These are phyloP conservation scores for Argyra leucocephala DNA, from an alignment of 2,888 invertebrate species.

Conservation along the genomic window DNA sequence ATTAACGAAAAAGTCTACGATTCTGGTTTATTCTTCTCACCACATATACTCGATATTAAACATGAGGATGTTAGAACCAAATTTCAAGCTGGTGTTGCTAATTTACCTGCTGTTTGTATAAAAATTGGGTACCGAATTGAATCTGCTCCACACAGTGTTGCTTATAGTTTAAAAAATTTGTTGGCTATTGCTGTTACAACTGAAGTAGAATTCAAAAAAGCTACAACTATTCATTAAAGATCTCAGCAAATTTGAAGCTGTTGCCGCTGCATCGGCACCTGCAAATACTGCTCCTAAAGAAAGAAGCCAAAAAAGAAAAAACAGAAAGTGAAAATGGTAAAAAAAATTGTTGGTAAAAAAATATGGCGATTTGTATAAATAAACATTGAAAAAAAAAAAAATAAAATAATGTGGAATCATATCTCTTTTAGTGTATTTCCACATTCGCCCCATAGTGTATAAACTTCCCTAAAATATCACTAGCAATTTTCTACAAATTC, in stretches of 20 bases:
- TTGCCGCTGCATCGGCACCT: conserved; percentile 51
- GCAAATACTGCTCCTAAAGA: conserved; percentile 53
- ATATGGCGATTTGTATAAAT: conserved; percentile 28
- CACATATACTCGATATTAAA: conserved; percentile 94
- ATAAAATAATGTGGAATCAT: too few relatives aligned
- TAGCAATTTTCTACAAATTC: too few relatives aligned
- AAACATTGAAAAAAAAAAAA: too few relatives aligned
- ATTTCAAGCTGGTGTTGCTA: conserved; percentile 88
- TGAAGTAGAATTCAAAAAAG: conserved; percentile 91
- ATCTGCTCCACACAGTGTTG: conserved; percentile 93
- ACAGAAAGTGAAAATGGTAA: conserved; percentile 66
- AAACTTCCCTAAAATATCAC: too few relatives aligned
- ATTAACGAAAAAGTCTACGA: conserved; percentile 95
- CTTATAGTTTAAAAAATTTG: conserved; percentile 96
- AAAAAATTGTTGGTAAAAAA: conserved; percentile 21
- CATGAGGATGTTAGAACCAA: conserved; percentile 86
- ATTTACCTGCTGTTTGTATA: conserved; percentile 86
- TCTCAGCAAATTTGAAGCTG: conserved; percentile 85
- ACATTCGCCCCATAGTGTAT: too few relatives aligned
- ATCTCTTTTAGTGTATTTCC: too few relatives aligned
- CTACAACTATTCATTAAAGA: conserved; percentile 86
- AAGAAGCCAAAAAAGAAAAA: conserved; percentile 70
- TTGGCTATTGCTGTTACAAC: conserved; percentile 94
- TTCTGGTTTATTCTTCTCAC: conserved; percentile 94
- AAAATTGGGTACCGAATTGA: conserved; percentile 90